These are phyloP conservation scores for Athrips mouffetella DNA, from an alignment of 2,888 invertebrate species.

Conservation along the genomic window DNA sequence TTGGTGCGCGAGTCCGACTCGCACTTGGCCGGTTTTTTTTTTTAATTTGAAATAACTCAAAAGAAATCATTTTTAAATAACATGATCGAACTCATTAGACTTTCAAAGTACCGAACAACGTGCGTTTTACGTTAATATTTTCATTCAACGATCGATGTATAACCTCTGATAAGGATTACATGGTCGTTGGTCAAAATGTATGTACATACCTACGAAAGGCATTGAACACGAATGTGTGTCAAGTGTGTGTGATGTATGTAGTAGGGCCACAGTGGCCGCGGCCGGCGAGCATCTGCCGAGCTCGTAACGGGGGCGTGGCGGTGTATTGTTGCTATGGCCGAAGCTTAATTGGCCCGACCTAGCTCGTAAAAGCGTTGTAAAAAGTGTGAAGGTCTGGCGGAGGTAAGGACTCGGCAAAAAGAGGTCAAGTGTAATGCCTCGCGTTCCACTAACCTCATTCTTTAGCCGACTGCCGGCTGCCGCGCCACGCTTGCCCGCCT, in stretches of 20 bases:
- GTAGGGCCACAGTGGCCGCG: conserved; percentile 41
- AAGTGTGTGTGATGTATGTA: conserved; percentile 51
- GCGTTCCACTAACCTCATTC: conserved; percentile 77
- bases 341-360: conserved; percentile 75
- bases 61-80: too few relatives aligned
- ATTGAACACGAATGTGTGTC: conserved; percentile 69
- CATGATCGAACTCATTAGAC: too few relatives aligned
- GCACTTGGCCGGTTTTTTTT: too few relatives aligned
- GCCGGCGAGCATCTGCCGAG: conserved; percentile 48
- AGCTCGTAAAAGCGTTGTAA: conserved; percentile 76
- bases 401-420: conserved; percentile 75
- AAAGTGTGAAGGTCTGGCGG: conserved; percentile 77
- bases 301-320: conserved; percentile 44
- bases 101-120: too few relatives aligned
- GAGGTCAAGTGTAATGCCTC: conserved; percentile 77
- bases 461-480: conserved; percentile 48
- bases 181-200: conserved; percentile 29
- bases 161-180: conserved; percentile 19
- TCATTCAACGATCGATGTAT: conserved; percentile 19
- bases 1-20: too few relatives aligned
- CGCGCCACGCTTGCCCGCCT: conserved; percentile 53
- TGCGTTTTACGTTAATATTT: neutral
- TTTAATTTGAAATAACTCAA: too few relatives aligned
- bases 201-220: conserved; percentile 50
- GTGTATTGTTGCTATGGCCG: conserved; percentile 47